Evolutionary conservation across 2,888 invertebrate genomes (phyloP), one percentile per base, ranked within the genome.

Genomic region (Coleophora deauratella): DNA sequence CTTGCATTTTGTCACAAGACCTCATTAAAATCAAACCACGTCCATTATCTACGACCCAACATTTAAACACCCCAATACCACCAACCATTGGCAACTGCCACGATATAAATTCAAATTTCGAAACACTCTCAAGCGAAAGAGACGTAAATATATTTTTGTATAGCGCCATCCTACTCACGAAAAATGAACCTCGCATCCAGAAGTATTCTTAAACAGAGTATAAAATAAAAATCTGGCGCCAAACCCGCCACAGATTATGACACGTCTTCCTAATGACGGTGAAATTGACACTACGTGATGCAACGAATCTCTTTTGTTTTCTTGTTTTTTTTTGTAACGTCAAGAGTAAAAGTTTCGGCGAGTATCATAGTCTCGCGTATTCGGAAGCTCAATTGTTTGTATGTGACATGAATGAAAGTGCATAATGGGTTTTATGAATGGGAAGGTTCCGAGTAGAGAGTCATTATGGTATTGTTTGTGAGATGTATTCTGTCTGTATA

Each of bases 161-260:
- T 3, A 21, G 6, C 21, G 21, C 21, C 21, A 21, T 21, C 21
- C 6, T 21, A 4, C 6, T 21, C 21, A 21, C 21, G 6, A 21
- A 21, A 21, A 21, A 21, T n/a, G n/a, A n/a, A n/a, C n/a, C n/a
- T n/a, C n/a, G n/a, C n/a, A n/a, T n/a, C n/a, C n/a, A n/a, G n/a
- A 21, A 21, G 21, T 6, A 4, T 21, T 6, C 3, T 21, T 21
- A 6, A 3, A 21, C 21, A 21, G 21, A 6, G 21, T 3, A 21
- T 21, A 55, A 75, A 76, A 78, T 76, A 76, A 77, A 73, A 72
- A 63, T 66, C 59, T 73, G 84, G 85, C 84, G 84, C 84, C 84
- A 76, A 4, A 55, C 62, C 69, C 61, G 54, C 55, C 67, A 72
- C 69, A 65, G 73, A 78, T 75, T 77, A 74, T 74, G 62, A 71